Base-by-base conservation (phyloP, 2,797 vertebrate genomes). In the Diplodus puntazzo region DNA sequence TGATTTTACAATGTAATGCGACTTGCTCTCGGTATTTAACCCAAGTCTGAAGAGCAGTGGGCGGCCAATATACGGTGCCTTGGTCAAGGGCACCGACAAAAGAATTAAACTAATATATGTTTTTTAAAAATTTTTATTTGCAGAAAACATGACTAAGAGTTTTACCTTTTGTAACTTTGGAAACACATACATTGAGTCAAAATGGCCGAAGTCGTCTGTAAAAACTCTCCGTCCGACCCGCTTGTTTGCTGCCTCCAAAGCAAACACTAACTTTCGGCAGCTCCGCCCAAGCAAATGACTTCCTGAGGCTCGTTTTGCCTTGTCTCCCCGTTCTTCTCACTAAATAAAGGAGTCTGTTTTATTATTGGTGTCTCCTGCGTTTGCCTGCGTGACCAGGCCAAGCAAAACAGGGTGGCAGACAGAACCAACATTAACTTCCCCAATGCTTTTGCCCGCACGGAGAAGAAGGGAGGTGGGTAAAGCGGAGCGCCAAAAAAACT, bases 321-420 rank as follows among this genome's bases (percentile, higher is more conserved):
- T 12, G 59, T 86, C 75, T 74, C 61, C 63, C 14, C 46, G 67
- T 87, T 89, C 75, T 82, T 83, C 61, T 86, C 46, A 66, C 77
- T 82, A 90, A 90, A 91, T 88, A 81, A 81, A 85, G 70, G 57
- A 77, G 55, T 75, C 58, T 17, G 16, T 87, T 90, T 87, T 84
- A 90, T 86, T 70, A 86, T 75, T 83, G 69, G 83, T 86, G 80
- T 70, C 81, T 65, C n/a, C 34, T 77, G 74, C 75, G 79, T 87
- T 83, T 59, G 65, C 75, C 52, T 67, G 53, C 42, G 23, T 72
- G 53, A 55, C 54, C 27, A 11, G 30, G 88, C 88, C 87, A 93
- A 93, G 79, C 55, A 83, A 89, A 94, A 94, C 83, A 92, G 39
- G 57, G 72, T 77, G 73, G 84, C 80, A 89, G 83, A 93, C 90